Conservation (phyloP, 2,888 invertebrate genomes). For the Cryptops parisi region DNA sequence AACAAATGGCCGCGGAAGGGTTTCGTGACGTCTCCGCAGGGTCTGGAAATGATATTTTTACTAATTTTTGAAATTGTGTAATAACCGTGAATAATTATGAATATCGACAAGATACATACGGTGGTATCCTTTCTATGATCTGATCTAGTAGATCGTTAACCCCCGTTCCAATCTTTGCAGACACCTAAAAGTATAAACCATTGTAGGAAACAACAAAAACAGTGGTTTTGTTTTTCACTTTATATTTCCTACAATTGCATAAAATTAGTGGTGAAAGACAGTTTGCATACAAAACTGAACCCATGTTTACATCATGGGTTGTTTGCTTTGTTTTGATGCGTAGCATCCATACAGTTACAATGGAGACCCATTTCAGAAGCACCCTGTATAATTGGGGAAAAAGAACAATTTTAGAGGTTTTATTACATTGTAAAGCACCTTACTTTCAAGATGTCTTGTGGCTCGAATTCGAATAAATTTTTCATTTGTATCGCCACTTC, state of each 20-base stretch:
- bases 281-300: too few relatives aligned
- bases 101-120: constrained; percentile 28
- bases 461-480: constrained; percentile 63
- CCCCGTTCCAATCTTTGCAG: constrained; percentile 82
- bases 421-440: constrained; percentile 1
- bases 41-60: constrained; percentile 23
- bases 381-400: too few relatives aligned
- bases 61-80: constrained; percentile 29
- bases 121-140: constrained; percentile 62
- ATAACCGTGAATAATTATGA: constrained; percentile 38
- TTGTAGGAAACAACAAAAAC: neutral
- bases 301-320: too few relatives aligned
- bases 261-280: too few relatives aligned
- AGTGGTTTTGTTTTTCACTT: too few relatives aligned
- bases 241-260: too few relatives aligned
- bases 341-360: too few relatives aligned
- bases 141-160: constrained; percentile 59
- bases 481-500: constrained; percentile 62
- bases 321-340: too few relatives aligned
- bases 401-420: neutral
- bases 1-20: constrained; percentile 69
- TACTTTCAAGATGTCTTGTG: constrained; percentile 56
- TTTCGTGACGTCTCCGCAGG: constrained; percentile 28
- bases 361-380: too few relatives aligned
- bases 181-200: constrained; percentile 40